phyloP scores from a whole-genome alignment of 2,797 vertebrate species.

The Fistularia commersonii region DNA sequence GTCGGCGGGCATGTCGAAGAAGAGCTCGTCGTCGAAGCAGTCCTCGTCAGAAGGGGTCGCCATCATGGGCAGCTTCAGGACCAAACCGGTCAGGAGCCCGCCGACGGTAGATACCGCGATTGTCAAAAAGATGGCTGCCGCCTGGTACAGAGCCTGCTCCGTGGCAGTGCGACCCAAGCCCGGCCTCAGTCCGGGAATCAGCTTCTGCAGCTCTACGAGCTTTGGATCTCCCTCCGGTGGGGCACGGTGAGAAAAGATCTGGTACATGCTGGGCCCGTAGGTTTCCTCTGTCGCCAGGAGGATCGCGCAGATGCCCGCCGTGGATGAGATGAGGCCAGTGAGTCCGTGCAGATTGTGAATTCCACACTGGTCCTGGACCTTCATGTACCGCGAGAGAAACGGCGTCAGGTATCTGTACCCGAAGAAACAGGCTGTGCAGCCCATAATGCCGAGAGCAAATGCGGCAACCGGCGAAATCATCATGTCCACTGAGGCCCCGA shows the following conservation, averaged over 20 bases:
- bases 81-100: conserved; percentile 62
- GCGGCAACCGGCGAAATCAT: conserved; percentile 69
- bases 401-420: conserved; percentile 78
- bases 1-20: conserved; percentile 71
- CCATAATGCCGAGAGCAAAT: conserved; percentile 71
- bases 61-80: conserved; percentile 67
- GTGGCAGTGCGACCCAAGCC: not conserved
- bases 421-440: conserved; percentile 65
- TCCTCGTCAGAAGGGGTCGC: conserved; percentile 54
- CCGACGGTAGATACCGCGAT: conserved; percentile 45
- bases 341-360: conserved; percentile 83
- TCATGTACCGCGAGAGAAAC: conserved; percentile 54
- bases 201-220: conserved; percentile 23
- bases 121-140: conserved; percentile 35
- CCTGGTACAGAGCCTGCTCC: conserved; percentile 46
- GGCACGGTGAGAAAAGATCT: conserved; percentile 27
- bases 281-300: conserved; percentile 37
- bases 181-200: conserved; percentile 1
- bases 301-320: conserved; percentile 37
- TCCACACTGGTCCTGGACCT: conserved; percentile 76
- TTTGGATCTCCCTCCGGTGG: conserved; percentile 35
- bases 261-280: conserved; percentile 28
- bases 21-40: conserved; percentile 74
- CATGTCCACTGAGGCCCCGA: conserved; percentile 76
- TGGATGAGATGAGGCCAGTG: conserved; percentile 72